Base-by-base conservation (phyloP, 1,140 invertebrate genomes). In the Maniola jurtina region DNA sequence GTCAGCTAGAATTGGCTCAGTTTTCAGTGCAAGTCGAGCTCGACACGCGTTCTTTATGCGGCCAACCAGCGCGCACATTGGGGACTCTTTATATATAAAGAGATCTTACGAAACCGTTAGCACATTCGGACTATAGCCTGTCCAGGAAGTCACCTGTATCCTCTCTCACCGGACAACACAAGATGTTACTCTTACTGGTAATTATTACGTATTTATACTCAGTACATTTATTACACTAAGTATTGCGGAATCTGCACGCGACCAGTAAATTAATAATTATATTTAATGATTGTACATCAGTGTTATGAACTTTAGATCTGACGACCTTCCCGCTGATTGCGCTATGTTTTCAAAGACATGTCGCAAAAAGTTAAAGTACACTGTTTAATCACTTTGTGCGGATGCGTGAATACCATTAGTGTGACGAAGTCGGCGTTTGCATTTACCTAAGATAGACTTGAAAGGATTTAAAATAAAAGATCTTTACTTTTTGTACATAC, bases 81-180 rank as follows among this genome's bases (percentile, higher is more conserved):
- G 71, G 72, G 79, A 77, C 73, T 80, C 75, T 76, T 79, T 82
- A 85, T 88, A 86, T 86, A 88, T 83, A 86, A 86, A 71, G 75
- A 86, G 80, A 82, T 83, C 80, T 84, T 86, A 80, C 84, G 77
- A 84, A 83, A 86, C 80, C 80, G 80, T 83, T 83, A 81, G 73
- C 86, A 83, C 86, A 86, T 84, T 89, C 83, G 76, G 76, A 84
- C 77, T 77, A 83, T 76, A 79, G 74, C 76, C 78, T 77, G 80
- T 80, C 73, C 86, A 84, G 86, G 86, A 86, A 87, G 76, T 86
- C 77, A 80, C 71, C 81, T 80, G 80, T 75, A 72, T 58, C 71
- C 75, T 79, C 78, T 78, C 72, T 80, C 71, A 77, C 68, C 70
- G 45, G 68, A 61, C 59, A 64, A 73, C 57, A 64, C 75, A 80